These are phyloP conservation scores for Hofmannophila pseudospretella DNA, from an alignment of 2,888 invertebrate species.

Conservation along the genomic window DNA sequence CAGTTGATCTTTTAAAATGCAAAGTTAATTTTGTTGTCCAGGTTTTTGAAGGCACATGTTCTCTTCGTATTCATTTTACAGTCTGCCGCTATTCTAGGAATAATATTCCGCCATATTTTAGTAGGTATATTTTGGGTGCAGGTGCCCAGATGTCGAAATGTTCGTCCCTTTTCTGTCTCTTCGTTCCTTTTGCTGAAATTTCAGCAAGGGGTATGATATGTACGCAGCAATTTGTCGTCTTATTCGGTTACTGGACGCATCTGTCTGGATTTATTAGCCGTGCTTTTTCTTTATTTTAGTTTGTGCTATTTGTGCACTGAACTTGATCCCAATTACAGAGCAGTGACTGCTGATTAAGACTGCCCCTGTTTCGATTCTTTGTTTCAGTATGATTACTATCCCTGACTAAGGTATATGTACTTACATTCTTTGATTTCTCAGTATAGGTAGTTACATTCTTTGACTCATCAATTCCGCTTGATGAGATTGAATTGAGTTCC, in stretches of 20 bases:
- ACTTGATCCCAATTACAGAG: slow-evolving; percentile 59
- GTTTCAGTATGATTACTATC: slow-evolving; percentile 49
- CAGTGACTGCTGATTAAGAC: slow-evolving; percentile 49
- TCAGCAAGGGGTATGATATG: slow-evolving; percentile 32
- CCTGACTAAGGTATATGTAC: too few relatives aligned
- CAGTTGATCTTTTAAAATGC: slow-evolving; percentile 10
- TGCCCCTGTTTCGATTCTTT: slow-evolving; percentile 43
- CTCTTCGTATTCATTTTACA: slow-evolving; percentile 70
- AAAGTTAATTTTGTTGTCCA: slow-evolving; percentile 30
- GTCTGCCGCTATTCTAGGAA: slow-evolving; percentile 77
- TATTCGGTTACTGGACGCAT: slow-evolving; percentile 44
- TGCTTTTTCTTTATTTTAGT: slow-evolving; percentile 28
- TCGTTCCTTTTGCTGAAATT: slow-evolving; percentile 50
- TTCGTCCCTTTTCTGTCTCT: slow-evolving; percentile 10
- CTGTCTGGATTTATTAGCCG: slow-evolving; percentile 60
- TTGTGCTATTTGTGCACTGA: slow-evolving; percentile 39
- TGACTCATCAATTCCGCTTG: too few relatives aligned
- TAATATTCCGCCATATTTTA: slow-evolving; percentile 62
- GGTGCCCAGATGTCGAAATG: slow-evolving; percentile 70
- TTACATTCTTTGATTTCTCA: too few relatives aligned
- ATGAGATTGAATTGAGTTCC: too few relatives aligned
- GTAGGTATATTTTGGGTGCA: slow-evolving; percentile 64
- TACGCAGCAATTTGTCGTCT: slow-evolving; percentile 54
- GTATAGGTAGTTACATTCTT: too few relatives aligned
- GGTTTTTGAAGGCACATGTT: slow-evolving; percentile 70